Evolutionary conservation across 2,113 vertebrate genomes (phyloP).

Genomic region (Gobius niger): DNA sequence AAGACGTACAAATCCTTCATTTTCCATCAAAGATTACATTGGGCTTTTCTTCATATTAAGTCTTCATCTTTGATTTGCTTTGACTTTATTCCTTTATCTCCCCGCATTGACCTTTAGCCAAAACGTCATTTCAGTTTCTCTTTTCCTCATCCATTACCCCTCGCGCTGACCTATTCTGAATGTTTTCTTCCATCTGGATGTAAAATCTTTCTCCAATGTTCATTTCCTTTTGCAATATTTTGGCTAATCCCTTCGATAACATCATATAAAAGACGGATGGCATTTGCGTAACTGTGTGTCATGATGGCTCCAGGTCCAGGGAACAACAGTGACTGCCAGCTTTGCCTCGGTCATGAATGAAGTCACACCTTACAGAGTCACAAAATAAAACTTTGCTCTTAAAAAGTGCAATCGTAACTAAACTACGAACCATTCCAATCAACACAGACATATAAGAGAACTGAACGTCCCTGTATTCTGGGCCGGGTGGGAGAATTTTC

Average conservation of each 20-base stretch:
- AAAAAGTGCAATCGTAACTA: no score
- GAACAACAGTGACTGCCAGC: not conserved
- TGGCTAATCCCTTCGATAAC: conserved; percentile 50
- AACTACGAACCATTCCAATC: no score
- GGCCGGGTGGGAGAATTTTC: no score
- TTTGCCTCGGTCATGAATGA: not conserved
- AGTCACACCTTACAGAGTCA: not conserved
- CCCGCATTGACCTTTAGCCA: conserved; percentile 32
- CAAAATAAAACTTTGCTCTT: not conserved
- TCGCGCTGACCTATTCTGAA: conserved; percentile 14
- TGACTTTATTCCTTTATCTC: conserved; percentile 49
- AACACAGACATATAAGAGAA: no score
- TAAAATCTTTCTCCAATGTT: conserved; percentile 31
- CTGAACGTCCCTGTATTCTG: no score
- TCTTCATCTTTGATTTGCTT: conserved; percentile 41
- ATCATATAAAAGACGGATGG: conserved; percentile 30
- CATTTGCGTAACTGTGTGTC: conserved; percentile 26
- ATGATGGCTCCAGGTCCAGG: not conserved
- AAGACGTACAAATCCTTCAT: conserved; percentile 33
- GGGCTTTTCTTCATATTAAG: conserved; percentile 34
- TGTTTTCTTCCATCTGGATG: conserved; percentile 20
- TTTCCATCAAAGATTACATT: conserved; percentile 35
- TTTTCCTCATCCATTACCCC: conserved; percentile 35
- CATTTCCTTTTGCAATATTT: conserved; percentile 24
- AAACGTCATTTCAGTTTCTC: conserved; percentile 27